Conservation (phyloP, 1,140 invertebrate species). For the Leptinotarsa undecemlineata region DNA sequence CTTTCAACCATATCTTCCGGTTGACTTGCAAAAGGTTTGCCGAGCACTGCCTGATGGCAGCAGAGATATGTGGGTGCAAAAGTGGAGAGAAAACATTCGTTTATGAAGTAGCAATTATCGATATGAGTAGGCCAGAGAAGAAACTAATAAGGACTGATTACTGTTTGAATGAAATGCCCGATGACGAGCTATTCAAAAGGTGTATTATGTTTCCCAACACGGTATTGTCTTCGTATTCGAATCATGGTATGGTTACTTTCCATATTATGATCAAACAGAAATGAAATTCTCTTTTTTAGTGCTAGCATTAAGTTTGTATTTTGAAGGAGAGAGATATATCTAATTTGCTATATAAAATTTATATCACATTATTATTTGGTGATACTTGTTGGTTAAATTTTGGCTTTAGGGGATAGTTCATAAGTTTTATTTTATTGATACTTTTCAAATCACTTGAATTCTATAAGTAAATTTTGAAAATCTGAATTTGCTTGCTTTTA, state of each 20-base stretch:
- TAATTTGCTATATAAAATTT: too few species aligned
- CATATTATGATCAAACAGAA: conserved; percentile 39
- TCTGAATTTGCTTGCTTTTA: too few species aligned
- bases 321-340: too few species aligned
- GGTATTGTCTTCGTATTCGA: conserved; percentile 42
- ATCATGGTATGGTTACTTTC: conserved; percentile 42
- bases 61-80: conserved; percentile 42
- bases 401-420: too few species aligned
- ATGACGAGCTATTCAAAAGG: conserved; percentile 45
- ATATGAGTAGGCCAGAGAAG: conserved; percentile 42
- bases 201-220: conserved; percentile 44
- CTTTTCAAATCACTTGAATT: too few species aligned
- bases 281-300: background rate
- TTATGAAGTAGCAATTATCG: conserved; percentile 44
- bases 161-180: conserved; percentile 43
- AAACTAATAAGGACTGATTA: conserved; percentile 43
- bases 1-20: conserved; percentile 39
- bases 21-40: conserved; percentile 40
- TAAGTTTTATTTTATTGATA: too few species aligned
- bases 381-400: too few species aligned
- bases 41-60: conserved; percentile 46
- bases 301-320: too few species aligned
- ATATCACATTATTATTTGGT: too few species aligned
- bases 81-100: conserved; percentile 39
- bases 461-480: too few species aligned